Base-by-base conservation (phyloP, 2,888 invertebrate species). In the Rhodophaea formosa region DNA sequence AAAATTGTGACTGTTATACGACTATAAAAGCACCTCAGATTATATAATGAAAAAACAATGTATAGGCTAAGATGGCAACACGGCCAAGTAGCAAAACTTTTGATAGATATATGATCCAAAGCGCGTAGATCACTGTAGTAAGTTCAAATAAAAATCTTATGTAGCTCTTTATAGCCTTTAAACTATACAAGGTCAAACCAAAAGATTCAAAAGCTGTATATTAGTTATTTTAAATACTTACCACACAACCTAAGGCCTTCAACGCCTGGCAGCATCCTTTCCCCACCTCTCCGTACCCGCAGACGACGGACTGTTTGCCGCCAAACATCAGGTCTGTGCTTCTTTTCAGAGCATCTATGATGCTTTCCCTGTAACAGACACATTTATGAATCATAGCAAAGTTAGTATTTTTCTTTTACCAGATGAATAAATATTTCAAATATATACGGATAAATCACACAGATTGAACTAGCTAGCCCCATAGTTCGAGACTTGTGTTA, bases 251-350 rank as follows among this genome's bases (percentile, higher is more conserved):
- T 62, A 99, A 92, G 0, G 98, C 98, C 85, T 98, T 98, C 12
- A 99, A 89, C 7, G 98, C 98, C 80, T 98, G 97, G 66, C 97
- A 97, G 85, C 98, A 98, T 0, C 98, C 98, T 86, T 99, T 99
- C 39, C 98, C 98, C 43, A 99, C 98, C 89, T 99, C 98, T 1
- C 99, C 99, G 79, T 98, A 99, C 0, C 99, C 99, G 82, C 98
- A 98, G 45, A 99, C 96, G 0, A 97, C 95, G 0, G 98, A 97
- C 88, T 98, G 98, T 79, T 99, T 98, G 0, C 99, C 99, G 14
- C 98, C 98, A 80, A 99, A 98, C 99, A 99, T 99, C 10, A 98
- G 94, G 77, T 99, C 99, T 6, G 97, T 97, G 39, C 97, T 97
- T 62, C 97, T 93, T 83, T 97, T 97, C 61, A 97, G 79, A 56